These are phyloP conservation scores for Corbicula japonica DNA, from an alignment of 2,888 invertebrate genomes.

Conservation along the genomic window DNA sequence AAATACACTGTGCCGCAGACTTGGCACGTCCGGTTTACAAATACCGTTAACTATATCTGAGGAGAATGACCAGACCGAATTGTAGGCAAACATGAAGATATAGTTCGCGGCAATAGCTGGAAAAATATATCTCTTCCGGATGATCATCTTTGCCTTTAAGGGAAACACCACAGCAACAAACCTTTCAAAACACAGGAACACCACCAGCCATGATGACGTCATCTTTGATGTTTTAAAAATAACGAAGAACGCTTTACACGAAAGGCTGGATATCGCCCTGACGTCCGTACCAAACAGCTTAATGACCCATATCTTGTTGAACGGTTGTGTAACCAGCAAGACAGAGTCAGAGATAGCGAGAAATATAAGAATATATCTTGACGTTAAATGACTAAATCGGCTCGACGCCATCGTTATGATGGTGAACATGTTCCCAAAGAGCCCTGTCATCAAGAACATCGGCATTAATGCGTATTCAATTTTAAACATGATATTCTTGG, in stretches of 20 bases:
- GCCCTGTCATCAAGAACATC: slow-evolving; percentile 59
- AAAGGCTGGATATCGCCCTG: slow-evolving; percentile 60
- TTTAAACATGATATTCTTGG: too few species aligned
- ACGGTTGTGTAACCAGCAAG: slow-evolving; percentile 68
- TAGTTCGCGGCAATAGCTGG: slow-evolving; percentile 59
- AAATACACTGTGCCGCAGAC: slow-evolving; percentile 45
- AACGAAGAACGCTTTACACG: slow-evolving; percentile 74
- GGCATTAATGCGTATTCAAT: slow-evolving; percentile 59
- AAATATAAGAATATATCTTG: slow-evolving; percentile 66
- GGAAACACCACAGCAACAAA: slow-evolving; percentile 76
- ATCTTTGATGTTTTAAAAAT: slow-evolving; percentile 71
- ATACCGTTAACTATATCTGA: slow-evolving; percentile 61
- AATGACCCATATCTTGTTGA: slow-evolving; percentile 70
- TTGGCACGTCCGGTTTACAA: slow-evolving; percentile 64
- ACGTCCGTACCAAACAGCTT: slow-evolving; percentile 67
- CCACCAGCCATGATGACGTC: slow-evolving; percentile 77
- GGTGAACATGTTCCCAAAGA: slow-evolving; percentile 70
- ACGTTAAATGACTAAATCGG: slow-evolving; percentile 59
- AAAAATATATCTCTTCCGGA: slow-evolving; percentile 61
- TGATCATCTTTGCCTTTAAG: slow-evolving; percentile 65
- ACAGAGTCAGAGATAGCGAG: slow-evolving; percentile 73
- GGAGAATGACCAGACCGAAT: slow-evolving; percentile 70
- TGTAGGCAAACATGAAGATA: slow-evolving; percentile 56
- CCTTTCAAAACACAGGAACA: slow-evolving; percentile 72
- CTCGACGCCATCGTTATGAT: slow-evolving; percentile 68